Base-by-base conservation (phyloP, 2,888 invertebrate genomes). In the Melanostoma scalare region DNA sequence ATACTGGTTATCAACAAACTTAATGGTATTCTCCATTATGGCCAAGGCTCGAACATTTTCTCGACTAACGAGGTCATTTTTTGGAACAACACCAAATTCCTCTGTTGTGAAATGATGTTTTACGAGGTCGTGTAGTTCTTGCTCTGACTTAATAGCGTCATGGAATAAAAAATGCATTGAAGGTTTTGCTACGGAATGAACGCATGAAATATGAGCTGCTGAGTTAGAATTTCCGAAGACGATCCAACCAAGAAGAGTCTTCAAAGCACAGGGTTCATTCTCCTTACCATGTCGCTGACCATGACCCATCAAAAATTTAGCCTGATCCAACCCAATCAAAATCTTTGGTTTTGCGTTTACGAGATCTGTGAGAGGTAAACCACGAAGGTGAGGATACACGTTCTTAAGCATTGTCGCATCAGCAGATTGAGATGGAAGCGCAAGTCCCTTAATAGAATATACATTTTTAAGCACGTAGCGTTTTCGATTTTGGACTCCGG, bases 171-270 rank as follows among this genome's bases (percentile, higher is more conserved):
- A 42, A 9, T 55, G 53, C 68, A 76, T 61, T 0, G 55, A 38
- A 46, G 68, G 75, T 31, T 38, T 52, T 2, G 68, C 10, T 6
- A n/a, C 2, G 8, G 31, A 20, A 30, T 36, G 44, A 5, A 61
- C 8, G 9, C 68, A 68, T 4, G 38, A 4, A 2, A 56, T 33
- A 6, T 30, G 56, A 1, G 8, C 6, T 9, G 52, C 30, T 8
- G 72, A 53, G 6, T 42, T 36, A 8, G 67, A 67, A 8, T 52
- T 56, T 3, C 68, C 73, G 36, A 68, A 68, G 40, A 73, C 73
- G n/a, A 79, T 10, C 68, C 68, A 79, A 2, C 73, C 73, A n/a
- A 73, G n/a, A 3, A 73, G 53, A 9, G 68, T 63, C 30, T 73
- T 79, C 3, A 72, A 35, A 4, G 72, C 73, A 42, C 40, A 61